These are phyloP conservation scores for Cochlearius cochlearius DNA, from an alignment of 2,113 vertebrate species.

Conservation along the genomic window DNA sequence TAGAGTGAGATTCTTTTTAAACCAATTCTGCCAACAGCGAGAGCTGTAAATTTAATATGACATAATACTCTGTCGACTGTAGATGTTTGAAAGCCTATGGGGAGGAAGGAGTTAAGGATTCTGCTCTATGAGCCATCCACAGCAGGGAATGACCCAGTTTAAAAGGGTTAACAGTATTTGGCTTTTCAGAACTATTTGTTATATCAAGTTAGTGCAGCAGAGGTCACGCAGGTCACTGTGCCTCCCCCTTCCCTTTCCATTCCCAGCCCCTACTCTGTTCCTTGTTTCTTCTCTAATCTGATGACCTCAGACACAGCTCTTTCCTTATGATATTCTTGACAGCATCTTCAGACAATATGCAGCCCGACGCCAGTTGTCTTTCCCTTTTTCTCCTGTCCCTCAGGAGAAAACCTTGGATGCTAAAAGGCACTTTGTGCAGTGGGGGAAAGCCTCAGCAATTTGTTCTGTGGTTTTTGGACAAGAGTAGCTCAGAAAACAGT, in stretches of 20 bases:
- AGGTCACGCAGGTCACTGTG: conserved; percentile 61
- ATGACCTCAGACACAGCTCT: conserved; percentile 74
- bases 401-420: conserved; percentile 54
- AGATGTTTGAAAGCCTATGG: not conserved
- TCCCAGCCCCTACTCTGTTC: conserved; percentile 21
- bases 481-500: conserved; percentile 6
- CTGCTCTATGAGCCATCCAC: conserved; percentile 1
- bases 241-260: conserved; percentile 18
- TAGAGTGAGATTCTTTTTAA: not conserved
- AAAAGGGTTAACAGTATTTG: conserved; percentile 78
- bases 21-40: not conserved
- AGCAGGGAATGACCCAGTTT: conserved; percentile 67
- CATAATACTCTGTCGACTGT: too few species aligned
- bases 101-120: conserved; percentile 56
- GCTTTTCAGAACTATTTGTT: conserved; percentile 77
- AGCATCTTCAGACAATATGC: conserved; percentile 62
- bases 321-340: conserved; percentile 74
- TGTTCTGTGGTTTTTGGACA: conserved; percentile 65
- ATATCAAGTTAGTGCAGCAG: conserved; percentile 76
- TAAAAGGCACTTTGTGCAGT: conserved; percentile 70
- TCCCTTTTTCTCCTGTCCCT: conserved; percentile 50
- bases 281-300: conserved; percentile 67
- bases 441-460: conserved; percentile 37
- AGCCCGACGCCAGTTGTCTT: conserved; percentile 69
- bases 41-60: not conserved